Evolutionary conservation across 2,113 vertebrate species (phyloP).

Genomic region (Platichthys stellatus): DNA sequence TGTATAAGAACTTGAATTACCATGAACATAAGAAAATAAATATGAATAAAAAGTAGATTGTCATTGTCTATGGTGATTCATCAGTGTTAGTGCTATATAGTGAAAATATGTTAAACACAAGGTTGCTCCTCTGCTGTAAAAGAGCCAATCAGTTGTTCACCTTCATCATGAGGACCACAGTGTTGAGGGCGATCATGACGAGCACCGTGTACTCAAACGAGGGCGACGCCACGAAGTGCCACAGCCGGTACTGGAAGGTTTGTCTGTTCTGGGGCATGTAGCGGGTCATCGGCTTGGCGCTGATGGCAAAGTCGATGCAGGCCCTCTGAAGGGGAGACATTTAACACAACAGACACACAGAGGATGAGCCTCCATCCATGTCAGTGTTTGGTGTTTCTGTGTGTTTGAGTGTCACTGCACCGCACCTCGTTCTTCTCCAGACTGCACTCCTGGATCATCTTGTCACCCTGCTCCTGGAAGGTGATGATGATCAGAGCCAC

Average conservation of each 20-base stretch:
- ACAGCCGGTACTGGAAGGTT: conserved; percentile 95
- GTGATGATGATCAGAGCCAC: conserved; percentile 99
- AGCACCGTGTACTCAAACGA: conserved; percentile 98
- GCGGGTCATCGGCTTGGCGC: conserved; percentile 95
- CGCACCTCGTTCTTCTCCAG: conserved; percentile 98
- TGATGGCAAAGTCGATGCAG: conserved; percentile 97
- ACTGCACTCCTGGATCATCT: conserved; percentile 99
- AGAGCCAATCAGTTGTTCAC: conserved; percentile 68
- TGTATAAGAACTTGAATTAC: too few relatives aligned
- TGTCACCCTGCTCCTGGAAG: conserved; percentile 98
- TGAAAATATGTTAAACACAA: neutral
- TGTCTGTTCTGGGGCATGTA: conserved; percentile 99
- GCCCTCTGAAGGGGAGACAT: conserved; percentile 86
- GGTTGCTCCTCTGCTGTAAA: neutral
- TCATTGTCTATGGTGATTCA: neutral
- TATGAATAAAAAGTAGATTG: too few relatives aligned
- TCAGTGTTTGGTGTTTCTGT: neutral
- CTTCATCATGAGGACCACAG: conserved; percentile 99
- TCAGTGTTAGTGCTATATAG: too few relatives aligned
- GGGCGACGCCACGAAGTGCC: conserved; percentile 98
- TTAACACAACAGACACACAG: neutral
- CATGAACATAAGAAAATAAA: too few relatives aligned
- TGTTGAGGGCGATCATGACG: conserved; percentile 98
- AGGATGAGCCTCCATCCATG: neutral
- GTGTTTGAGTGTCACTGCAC: neutral